Percentiles rank a stretch among this genome's conserved stretches.
phyloP scores from a whole-genome alignment of 2,797 vertebrate genomes.

The Pipistrellus nathusii region DNA sequence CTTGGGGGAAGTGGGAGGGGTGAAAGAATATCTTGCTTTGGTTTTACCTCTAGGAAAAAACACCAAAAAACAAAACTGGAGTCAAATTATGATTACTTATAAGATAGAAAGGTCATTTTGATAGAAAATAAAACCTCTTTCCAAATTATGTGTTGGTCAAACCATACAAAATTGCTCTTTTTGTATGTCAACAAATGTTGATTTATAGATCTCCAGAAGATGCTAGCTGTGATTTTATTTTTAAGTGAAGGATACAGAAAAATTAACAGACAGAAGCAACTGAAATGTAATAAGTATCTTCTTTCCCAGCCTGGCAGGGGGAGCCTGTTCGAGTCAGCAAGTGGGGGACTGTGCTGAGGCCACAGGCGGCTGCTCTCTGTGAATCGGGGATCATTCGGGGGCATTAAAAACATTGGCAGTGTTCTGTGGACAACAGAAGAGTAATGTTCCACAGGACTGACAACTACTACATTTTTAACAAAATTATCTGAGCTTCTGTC shows the following conservation, averaged over 20 bases:
- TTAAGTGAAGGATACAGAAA: neutral
- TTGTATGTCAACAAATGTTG: neutral
- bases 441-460: neutral
- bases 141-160: neutral
- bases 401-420: neutral
- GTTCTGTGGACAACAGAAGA: neutral
- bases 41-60: neutral
- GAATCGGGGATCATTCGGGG: rapidly evolving
- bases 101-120: neutral
- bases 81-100: conserved; percentile 6
- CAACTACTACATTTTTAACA: neutral
- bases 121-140: conserved; percentile 3
- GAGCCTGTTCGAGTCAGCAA: neutral
- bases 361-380: neutral
- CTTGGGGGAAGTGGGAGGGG: rapidly evolving
- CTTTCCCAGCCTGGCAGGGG: neutral
- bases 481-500: neutral
- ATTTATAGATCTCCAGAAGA: neutral
- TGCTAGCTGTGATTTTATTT: neutral
- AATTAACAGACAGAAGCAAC: neutral
- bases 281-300: neutral
- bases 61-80: neutral
- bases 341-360: no score
- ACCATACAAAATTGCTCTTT: neutral
- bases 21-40: neutral